Evolutionary conservation across 2,113 vertebrate genomes (phyloP), one percentile per base, ranked within the genome.

Genomic region (Morphnarchus princeps): DNA sequence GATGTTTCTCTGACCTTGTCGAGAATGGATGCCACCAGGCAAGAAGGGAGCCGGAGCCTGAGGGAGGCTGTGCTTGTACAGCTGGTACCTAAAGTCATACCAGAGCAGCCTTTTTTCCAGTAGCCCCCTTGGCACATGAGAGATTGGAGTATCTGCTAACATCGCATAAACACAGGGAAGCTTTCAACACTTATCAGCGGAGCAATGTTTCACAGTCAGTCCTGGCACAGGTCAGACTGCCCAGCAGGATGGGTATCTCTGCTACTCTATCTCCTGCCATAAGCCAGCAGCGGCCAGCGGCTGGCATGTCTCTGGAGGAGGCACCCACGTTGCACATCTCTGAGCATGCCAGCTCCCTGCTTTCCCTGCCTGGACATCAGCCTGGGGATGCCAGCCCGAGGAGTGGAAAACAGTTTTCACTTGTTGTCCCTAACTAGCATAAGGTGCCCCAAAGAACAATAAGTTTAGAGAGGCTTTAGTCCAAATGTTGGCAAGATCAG

Each of bases 381-480:
- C 38, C 24, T 47, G 38, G 13, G 15, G 10, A 58, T 20, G 25
- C 21, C 0, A 1, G 32, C 25, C 34, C 3, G 1, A 69, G 34
- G 28, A 58, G 24, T 22, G 38, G n/a, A 82, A 57, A 82, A 32
- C 14, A 6, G 4, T 49, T 77, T 82, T 52, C 14, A 18, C 32
- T 54, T 58, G 6, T 55, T 34, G n/a, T 59, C 32, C 21, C 26
- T 26, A 47, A 9, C 14, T 36, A 32, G 14, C 18, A 42, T 40
- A 52, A 87, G 22, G 19, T 57, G 47, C 22, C 29, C 18, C 43
- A 62, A 66, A 19, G 36, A 73, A 50, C 9, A 55, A 1, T 5
- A 78, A 6, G 6, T 54, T 55, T 57, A 32, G 28, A 25, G 17
- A 57, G 15, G 4, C 3, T 26, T 84, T 80, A 47, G 16, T 13